Percentiles rank a stretch among this genome's conserved stretches.
Evolutionary conservation across 2,797 vertebrate genomes (phyloP).

Genomic region (Notamacropus eugenii): DNA sequence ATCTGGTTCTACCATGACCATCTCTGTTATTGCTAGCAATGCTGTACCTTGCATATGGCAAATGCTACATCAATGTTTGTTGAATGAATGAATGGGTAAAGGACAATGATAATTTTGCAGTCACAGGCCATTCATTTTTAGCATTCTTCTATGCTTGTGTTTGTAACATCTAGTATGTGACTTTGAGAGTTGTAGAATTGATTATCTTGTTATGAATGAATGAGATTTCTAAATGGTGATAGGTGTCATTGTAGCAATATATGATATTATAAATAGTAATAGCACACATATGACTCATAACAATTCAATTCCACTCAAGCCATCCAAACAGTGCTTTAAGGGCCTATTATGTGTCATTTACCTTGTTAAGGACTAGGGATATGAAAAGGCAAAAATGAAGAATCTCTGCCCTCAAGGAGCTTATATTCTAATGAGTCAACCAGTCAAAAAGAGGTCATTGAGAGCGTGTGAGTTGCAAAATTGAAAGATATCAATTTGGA

Average conservation of each 20-base stretch:
- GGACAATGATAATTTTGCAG: conserved; percentile 35
- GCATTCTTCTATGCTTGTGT: conserved; percentile 36
- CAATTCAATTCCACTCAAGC: background rate
- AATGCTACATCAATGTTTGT: conserved; percentile 15
- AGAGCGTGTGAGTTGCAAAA: background rate
- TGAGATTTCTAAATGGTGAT: background rate
- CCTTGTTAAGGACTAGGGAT: background rate
- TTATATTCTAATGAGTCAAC: background rate
- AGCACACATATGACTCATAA: background rate
- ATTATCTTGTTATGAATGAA: background rate
- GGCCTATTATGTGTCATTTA: background rate
- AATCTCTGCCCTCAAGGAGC: background rate
- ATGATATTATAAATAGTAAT: background rate
- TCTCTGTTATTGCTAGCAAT: conserved; percentile 21
- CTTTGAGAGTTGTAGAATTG: conserved; percentile 31
- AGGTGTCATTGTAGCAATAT: background rate
- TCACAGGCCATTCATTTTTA: conserved; percentile 47
- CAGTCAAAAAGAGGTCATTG: background rate
- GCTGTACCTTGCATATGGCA: background rate
- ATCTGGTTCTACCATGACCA: background rate
- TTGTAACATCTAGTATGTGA: conserved; percentile 36
- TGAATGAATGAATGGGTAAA: conserved; percentile 22
- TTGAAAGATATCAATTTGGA: background rate
- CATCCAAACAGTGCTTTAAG: background rate
- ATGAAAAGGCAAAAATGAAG: background rate